A percentile compares a stretch with the other conserved stretches of the same genome.
These are phyloP conservation scores for Himalopsyche anomala DNA, from an alignment of 2,888 invertebrate genomes.

Conservation along the genomic window DNA sequence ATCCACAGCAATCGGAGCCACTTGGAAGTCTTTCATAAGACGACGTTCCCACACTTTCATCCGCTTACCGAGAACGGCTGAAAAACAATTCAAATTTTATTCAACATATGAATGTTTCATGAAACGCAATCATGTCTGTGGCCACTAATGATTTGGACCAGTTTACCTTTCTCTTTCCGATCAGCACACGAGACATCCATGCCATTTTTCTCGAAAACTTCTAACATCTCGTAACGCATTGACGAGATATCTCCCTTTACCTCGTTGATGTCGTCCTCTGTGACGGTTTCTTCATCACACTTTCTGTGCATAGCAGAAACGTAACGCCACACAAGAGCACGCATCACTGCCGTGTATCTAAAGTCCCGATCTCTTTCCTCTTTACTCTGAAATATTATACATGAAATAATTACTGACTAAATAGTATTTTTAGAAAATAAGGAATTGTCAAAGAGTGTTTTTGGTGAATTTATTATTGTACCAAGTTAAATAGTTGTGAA, in stretches of 20 bases:
- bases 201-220: slow-evolving; percentile 91
- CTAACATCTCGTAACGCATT: slow-evolving; percentile 93
- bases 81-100: slow-evolving; percentile 45
- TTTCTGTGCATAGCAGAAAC: slow-evolving; percentile 91
- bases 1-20: slow-evolving; percentile 83
- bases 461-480: no score
- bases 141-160: no score
- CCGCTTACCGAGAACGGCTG: slow-evolving; percentile 85
- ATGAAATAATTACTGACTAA: not conserved
- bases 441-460: no score
- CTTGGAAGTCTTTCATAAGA: slow-evolving; percentile 92
- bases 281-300: slow-evolving; percentile 89
- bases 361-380: slow-evolving; percentile 83
- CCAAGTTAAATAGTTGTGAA: no score
- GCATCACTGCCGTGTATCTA: slow-evolving; percentile 89
- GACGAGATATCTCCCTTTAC: slow-evolving; percentile 95
- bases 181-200: slow-evolving; percentile 88
- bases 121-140: no score
- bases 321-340: slow-evolving; percentile 94
- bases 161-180: slow-evolving; percentile 84
- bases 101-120: not conserved
- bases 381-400: slow-evolving; percentile 66
- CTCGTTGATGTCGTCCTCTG: slow-evolving; percentile 96
- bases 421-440: no score
- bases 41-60: slow-evolving; percentile 92